phyloP scores from a whole-genome alignment of 1,140 invertebrate genomes.

The Steinernema khuongi region DNA sequence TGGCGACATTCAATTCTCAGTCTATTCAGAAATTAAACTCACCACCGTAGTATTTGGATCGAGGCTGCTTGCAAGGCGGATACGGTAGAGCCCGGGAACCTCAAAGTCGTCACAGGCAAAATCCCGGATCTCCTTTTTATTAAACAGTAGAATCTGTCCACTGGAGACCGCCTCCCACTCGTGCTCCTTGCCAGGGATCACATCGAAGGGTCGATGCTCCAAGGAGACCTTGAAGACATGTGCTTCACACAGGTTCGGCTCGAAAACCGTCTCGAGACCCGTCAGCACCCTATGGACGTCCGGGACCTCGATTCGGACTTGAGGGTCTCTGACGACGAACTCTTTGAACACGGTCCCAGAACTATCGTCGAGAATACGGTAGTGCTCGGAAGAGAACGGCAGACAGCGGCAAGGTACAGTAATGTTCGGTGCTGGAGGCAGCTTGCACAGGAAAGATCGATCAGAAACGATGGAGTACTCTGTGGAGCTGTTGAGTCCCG shows the following conservation, averaged over 20 bases:
- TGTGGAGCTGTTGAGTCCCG: background rate
- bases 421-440: background rate
- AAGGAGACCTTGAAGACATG: background rate
- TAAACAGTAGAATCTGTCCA: background rate
- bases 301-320: background rate
- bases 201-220: background rate
- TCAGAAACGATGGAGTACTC: background rate
- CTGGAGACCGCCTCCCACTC: background rate
- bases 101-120: background rate
- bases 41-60: background rate
- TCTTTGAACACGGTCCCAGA: background rate
- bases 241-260: background rate
- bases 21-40: background rate
- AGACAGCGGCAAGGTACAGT: background rate
- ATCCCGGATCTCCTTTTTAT: background rate
- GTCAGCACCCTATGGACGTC: background rate
- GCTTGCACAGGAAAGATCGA: background rate
- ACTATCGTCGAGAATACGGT: background rate
- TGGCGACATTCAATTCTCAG: too few species aligned
- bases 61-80: background rate
- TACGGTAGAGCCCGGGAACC: background rate
- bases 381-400: background rate
- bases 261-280: background rate
- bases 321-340: background rate
- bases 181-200: background rate